A percentile compares a stretch with the other conserved stretches of the same genome.
Conservation (phyloP, 1,140 invertebrate species). For the Pemphigus obesinymphae region DNA sequence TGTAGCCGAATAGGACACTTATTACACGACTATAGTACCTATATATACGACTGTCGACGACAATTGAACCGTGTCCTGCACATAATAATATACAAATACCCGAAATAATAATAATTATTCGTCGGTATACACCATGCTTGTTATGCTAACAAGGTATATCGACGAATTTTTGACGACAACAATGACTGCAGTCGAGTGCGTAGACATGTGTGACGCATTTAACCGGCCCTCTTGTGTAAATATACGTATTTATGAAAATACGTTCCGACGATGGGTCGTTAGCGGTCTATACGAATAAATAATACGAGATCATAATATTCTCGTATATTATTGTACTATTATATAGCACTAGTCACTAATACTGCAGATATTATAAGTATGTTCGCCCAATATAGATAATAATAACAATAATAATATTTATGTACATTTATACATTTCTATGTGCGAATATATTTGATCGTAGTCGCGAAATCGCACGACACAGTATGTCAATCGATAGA, state of each 20-base stretch:
- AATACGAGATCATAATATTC: not conserved
- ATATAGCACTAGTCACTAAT: no score
- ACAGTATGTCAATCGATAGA: no score
- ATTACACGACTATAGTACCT: not conserved
- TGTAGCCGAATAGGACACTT: not conserved
- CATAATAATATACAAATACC: not conserved
- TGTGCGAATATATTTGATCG: not conserved
- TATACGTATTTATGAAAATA: not conserved
- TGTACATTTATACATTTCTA: no score
- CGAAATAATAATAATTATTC: constrained; percentile 21
- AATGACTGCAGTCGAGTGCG: not conserved
- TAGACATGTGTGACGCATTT: not conserved
- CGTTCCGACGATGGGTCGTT: not conserved
- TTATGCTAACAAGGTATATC: constrained; percentile 33
- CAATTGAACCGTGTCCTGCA: constrained; percentile 2
- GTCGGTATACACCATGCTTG: not conserved
- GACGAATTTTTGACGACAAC: constrained; percentile 8
- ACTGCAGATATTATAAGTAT: no score
- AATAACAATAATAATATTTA: not conserved
- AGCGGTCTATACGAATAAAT: not conserved
- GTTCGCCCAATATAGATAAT: not conserved
- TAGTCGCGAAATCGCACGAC: not conserved
- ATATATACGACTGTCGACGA: not conserved
- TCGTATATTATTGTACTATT: not conserved
- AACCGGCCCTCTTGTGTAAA: no score